Evolutionary conservation across 2,113 vertebrate genomes (phyloP), one percentile per base, ranked within the genome.

Genomic region (Gallinago media): DNA sequence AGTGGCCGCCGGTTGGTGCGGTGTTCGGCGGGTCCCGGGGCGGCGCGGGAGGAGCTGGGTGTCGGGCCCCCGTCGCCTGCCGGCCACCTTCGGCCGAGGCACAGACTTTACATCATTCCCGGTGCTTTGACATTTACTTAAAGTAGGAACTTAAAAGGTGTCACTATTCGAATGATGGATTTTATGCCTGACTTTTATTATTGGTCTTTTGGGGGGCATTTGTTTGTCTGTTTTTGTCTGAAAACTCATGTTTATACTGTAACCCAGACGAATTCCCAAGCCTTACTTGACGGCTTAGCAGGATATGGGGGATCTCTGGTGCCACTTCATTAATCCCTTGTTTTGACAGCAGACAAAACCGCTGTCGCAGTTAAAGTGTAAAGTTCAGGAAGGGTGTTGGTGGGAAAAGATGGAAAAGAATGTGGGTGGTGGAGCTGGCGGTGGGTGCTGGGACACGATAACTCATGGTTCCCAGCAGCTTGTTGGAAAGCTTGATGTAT

Each of bases 11-110:
- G 36, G 59, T n/a, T 21, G 22, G 15, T 34, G 58, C 34, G 23
- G 19, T 11, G 21, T 26, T 61, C 11, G 58, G 34, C 16, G 52
- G 27, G 52, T 47, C 52, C 52, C 54, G 55, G 55, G 18, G 25
- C 34, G 47, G n/a, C 2, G n/a, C 3, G 25, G 36, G 25, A 5
- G 2, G 2, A 15, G 23, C 1, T 34, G 21, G 46, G 32, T 11
- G 1, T 5, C 26, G 18, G 2, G 13, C 13, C 21, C 11, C 12
- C 0, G 16, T 54, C 9, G 31, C 44, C 15, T 4, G 1, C 16
- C 12, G 3, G 9, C 32, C 8, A 9, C 16, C 5, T 38, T 23
- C 18, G 27, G 42, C 21, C 18, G 4, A 66, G n/a, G 32, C 9
- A 1, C 9, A 11, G 7, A 15, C 40, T 31, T 52, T 21, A 14